Conservation (phyloP, 2,113 vertebrate species). For the Toxotes jaculatrix region DNA sequence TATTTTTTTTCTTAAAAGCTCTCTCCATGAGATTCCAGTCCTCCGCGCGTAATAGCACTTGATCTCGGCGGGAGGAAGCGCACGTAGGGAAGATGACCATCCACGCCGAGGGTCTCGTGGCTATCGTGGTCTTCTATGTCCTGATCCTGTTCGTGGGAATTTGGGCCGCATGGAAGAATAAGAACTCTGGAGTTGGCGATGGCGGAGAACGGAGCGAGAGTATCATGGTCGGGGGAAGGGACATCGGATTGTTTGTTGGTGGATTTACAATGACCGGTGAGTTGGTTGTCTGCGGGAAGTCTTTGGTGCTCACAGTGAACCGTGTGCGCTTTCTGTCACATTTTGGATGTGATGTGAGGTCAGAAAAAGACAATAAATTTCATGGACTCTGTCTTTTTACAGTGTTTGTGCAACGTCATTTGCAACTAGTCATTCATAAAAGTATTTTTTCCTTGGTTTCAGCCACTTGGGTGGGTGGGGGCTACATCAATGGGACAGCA, state of each 20-base stretch:
- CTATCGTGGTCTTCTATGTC: conserved; percentile 94
- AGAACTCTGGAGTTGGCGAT: conserved; percentile 85
- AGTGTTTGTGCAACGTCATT: not conserved
- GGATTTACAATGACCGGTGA: conserved; percentile 99
- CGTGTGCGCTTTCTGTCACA: not conserved
- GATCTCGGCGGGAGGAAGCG: conserved; percentile 59
- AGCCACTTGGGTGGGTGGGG: conserved; percentile 99
- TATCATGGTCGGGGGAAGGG: conserved; percentile 96
- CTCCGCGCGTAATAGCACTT: conserved; percentile 55
- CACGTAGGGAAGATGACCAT: conserved; percentile 85
- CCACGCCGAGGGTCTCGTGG: conserved; percentile 93
- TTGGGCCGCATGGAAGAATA: conserved; percentile 99
- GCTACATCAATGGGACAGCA: conserved; percentile 98
- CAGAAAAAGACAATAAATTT: not conserved
- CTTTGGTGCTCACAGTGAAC: not conserved
- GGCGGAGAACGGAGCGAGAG: conserved; percentile 88
- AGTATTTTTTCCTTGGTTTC: conserved; percentile 8
- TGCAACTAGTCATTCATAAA: not conserved
- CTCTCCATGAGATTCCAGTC: conserved; percentile 84
- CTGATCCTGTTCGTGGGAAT: conserved; percentile 95
- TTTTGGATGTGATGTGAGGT: not conserved
- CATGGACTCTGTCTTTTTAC: conserved; percentile 33
- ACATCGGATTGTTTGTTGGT: conserved; percentile 96
- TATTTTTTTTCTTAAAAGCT: conserved; percentile 13
- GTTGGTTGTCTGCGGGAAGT: conserved; percentile 36